Conservation (phyloP, 35 echinoderm and acorn worm species). For the Stichopus chloronotus region DNA sequence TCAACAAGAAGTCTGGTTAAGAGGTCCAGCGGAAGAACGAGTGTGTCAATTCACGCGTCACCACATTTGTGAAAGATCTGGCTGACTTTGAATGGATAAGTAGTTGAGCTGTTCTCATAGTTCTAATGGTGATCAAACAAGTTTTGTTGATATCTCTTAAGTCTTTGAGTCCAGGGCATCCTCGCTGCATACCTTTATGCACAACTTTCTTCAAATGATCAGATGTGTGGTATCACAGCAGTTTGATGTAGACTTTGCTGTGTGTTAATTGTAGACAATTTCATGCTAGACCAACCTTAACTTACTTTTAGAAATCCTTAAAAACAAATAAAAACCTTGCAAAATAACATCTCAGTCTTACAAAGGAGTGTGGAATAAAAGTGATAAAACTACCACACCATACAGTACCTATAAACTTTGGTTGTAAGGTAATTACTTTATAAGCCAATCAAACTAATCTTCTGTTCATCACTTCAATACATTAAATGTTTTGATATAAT, state of each 20-base stretch:
- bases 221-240: neutral
- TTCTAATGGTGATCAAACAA: neutral
- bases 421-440: too few species aligned
- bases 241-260: neutral
- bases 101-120: neutral
- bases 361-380: too few species aligned
- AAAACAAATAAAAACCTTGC: neutral
- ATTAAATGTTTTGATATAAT: neutral
- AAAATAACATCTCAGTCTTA: neutral
- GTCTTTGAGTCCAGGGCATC: neutral
- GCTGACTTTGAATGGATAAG: slow-evolving; percentile 22
- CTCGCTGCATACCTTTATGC: neutral
- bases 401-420: too few species aligned
- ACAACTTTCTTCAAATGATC: too few species aligned
- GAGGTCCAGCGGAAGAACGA: slow-evolving; percentile 10
- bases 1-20: too few species aligned
- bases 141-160: neutral
- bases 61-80: neutral
- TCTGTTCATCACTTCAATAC: slow-evolving; percentile 2
- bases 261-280: slow-evolving; percentile 17
- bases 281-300: neutral
- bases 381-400: too few species aligned
- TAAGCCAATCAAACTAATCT: neutral
- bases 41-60: neutral
- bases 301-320: neutral